Base-by-base conservation (phyloP, 1,140 invertebrate genomes). In the Lamellibrachia luymesi region DNA sequence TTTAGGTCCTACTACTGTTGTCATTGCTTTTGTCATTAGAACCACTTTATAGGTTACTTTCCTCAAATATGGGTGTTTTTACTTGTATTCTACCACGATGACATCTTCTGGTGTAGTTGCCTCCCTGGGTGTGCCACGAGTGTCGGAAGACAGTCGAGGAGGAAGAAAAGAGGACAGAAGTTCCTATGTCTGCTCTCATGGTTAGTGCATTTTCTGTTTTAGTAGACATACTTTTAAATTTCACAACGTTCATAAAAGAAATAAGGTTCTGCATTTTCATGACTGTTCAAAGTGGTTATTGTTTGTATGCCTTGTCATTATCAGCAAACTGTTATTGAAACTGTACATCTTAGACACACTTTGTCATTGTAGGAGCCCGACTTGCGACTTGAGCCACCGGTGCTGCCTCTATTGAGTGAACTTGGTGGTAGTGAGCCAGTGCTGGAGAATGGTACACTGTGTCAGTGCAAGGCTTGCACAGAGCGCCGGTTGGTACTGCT, bases 61-160 rank as follows among this genome's bases (percentile, higher is more conserved):
- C 38, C 38, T 38, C 38, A 38, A 38, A 38, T 38, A 38, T 38
- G 38, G 38, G 38, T 38, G 38, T 38, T 38, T 38, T 38, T 38
- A 38, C 38, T 38, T 38, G 38, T 38, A 50, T 22, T 92, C 25
- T 25, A 92, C 49, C 22, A 27, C 27, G 89, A 22, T 90, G 17
- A 22, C 1, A 27, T 22, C 17, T 22, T 90, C 13, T 2, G 17
- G 25, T 80, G 22, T 90, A 89, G 92, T 90, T 90, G 95, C 95
- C 95, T 49, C 93, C 95, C 90, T 96, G 95, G 95, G 95, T 96
- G 22, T 96, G 95, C 94, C 94, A 94, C 49, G 94, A 95, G 50
- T 96, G 95, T 94, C 94, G 95, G 49, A 95, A 94, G 91, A 93
- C 95, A 49, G 95, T 95, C 38, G 95, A 95, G 91, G 94, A 95